Percentiles rank a stretch among this genome's conserved stretches.
Conservation (phyloP, 2,888 invertebrate genomes). For the Ennomos fuscantarius region DNA sequence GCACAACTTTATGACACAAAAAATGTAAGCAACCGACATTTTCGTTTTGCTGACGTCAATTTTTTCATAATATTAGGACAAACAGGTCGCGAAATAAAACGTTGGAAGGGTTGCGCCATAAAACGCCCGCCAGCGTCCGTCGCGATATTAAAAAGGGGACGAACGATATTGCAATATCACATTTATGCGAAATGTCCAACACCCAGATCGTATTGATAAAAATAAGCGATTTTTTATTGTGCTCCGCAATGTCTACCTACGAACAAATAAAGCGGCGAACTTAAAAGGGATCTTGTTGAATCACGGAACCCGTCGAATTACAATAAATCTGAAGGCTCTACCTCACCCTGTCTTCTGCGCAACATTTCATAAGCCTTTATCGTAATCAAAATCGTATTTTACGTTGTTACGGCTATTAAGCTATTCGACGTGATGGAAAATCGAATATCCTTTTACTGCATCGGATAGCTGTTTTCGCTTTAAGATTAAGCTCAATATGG, state of each 20-base stretch:
- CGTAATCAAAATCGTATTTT: constrained; percentile 72
- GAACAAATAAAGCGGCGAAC: constrained; percentile 36
- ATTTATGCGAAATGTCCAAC: constrained; percentile 85
- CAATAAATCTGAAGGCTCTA: constrained; percentile 36
- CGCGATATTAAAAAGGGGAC: constrained; percentile 85
- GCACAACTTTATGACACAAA: constrained; percentile 48
- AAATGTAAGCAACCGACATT: constrained; percentile 62
- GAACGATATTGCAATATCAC: constrained; percentile 85
- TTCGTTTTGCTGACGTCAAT: constrained; percentile 80
- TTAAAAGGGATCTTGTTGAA: constrained; percentile 36
- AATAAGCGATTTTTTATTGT: constrained; percentile 85
- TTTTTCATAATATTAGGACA: constrained; percentile 84
- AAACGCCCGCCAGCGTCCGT: constrained; percentile 82
- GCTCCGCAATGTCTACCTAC: constrained; percentile 58
- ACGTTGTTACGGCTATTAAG: constrained; percentile 66
- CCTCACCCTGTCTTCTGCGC: constrained; percentile 38
- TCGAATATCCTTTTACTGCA: constrained; percentile 52
- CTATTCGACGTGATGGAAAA: constrained; percentile 67
- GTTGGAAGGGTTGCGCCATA: constrained; percentile 83
- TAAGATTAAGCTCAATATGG: constrained; percentile 34
- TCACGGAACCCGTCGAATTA: constrained; percentile 39
- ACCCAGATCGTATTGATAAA: constrained; percentile 85
- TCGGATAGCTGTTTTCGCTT: constrained; percentile 38
- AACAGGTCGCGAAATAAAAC: constrained; percentile 84
- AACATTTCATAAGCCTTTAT: constrained; percentile 55